Base-by-base conservation (phyloP, 2,797 vertebrate species). In the Notamacropus eugenii region DNA sequence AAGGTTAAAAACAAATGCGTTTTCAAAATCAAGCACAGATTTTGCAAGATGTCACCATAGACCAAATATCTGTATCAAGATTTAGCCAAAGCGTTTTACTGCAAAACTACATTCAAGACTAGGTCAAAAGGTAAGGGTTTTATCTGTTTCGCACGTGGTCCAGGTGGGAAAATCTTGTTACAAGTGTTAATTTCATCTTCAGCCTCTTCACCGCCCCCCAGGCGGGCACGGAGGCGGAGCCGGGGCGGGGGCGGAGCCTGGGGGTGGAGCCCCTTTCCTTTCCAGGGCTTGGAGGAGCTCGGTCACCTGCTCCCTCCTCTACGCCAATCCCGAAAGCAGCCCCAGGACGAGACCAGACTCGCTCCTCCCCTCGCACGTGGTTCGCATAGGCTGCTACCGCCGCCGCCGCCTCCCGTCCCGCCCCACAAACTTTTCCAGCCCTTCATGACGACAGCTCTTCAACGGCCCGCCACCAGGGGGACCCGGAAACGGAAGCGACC, bases 71-170 rank as follows among this genome's bases (percentile, higher is more conserved):
- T 5, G n/a, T 62, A 58, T 54, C 3, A 58, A 22, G 50, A 54
- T 11, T 5, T 0, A 46, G 92, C 22, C 6, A 90, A 40, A 0
- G 58, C 58, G 95, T 96, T 95, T 50, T 19, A 0, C 50, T 0
- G 0, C 55, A 87, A 95, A 54, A 74, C 57, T 27, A n/a, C 4
- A 0, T 22, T 34, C 40, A 94, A 92, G 54, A 46, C 90, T 87
- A 13, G 87, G 3, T 97, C 97, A 98, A n/a, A 97, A 96, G 50
- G 56, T 94, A 96, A 91, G 11, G 95, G 98, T 97, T 98, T 99
- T 57, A 98, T 98, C 95, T 98, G 98, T 98, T 99, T 99, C 6
- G 98, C 93, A 55, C 99, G 99, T 29, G 99, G 99, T 91, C 96
- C 98, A 14, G 96, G 98, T 94, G 95, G 93, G 58, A 95, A 62